Conservation (phyloP, 2,888 invertebrate species). For the Hyppa rectilinea region DNA sequence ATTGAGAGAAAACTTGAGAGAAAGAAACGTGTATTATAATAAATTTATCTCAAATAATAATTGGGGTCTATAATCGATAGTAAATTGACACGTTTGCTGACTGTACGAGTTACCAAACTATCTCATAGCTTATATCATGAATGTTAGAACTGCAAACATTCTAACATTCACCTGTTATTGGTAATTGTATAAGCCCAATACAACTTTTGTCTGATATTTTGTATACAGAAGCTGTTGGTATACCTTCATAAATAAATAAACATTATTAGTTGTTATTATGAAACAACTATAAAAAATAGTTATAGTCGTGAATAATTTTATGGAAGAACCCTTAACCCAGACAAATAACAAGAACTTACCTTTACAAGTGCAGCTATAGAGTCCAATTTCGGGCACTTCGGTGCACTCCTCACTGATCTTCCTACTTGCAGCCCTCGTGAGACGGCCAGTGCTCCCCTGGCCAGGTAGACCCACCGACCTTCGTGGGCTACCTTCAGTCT, state of each 20-base stretch:
- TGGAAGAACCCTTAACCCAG: neutral
- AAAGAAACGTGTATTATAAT: neutral
- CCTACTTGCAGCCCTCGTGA: neutral
- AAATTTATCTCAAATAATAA: neutral
- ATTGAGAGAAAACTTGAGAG: too few relatives aligned
- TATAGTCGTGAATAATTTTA: neutral
- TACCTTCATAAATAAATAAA: too few relatives aligned
- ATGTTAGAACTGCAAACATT: too few relatives aligned
- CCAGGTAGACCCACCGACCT: neutral
- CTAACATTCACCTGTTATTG: too few relatives aligned
- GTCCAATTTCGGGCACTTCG: slow-evolving; percentile 54
- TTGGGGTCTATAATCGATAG: neutral
- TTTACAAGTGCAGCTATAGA: slow-evolving; percentile 78
- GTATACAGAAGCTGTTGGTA: too few relatives aligned
- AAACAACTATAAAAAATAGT: too few relatives aligned
- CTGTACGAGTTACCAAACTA: neutral
- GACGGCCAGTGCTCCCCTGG: neutral
- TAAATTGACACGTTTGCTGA: neutral
- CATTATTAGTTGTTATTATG: too few relatives aligned
- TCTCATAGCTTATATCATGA: neutral
- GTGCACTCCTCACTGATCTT: neutral
- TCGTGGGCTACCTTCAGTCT: neutral
- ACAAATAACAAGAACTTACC: slow-evolving; percentile 67
- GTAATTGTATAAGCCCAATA: too few relatives aligned
- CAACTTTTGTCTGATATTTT: too few relatives aligned